These are phyloP conservation scores for Amniataba percoides DNA, from an alignment of 2,797 vertebrate species.

Conservation along the genomic window DNA sequence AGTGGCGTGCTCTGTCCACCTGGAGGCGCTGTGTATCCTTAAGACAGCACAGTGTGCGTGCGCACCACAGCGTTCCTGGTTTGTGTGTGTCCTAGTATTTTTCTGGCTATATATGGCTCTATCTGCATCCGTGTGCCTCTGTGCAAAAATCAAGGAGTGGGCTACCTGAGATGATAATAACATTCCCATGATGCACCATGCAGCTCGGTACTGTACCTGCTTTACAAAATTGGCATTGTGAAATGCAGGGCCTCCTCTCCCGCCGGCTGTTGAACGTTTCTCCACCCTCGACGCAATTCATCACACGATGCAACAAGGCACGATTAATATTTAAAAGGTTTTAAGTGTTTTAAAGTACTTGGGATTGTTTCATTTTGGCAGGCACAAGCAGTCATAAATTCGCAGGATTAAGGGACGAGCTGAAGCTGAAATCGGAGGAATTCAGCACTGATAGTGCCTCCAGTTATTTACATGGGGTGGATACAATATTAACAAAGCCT, in stretches of 20 bases:
- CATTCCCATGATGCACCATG: conserved; percentile 74
- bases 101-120: conserved; percentile 63
- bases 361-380: conserved; percentile 23
- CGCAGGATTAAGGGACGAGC: background rate
- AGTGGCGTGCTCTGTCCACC: conserved; percentile 63
- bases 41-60: conserved; percentile 13
- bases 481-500: conserved; percentile 15
- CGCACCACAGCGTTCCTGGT: conserved; percentile 5
- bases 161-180: conserved; percentile 75
- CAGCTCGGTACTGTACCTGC: conserved; percentile 56
- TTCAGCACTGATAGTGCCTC: background rate
- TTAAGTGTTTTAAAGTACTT: conserved; percentile 16
- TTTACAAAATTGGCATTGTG: conserved; percentile 61
- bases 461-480: background rate
- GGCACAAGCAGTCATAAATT: conserved; percentile 4
- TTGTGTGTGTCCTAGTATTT: conserved; percentile 64
- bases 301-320: conserved; percentile 30
- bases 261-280: conserved; percentile 34
- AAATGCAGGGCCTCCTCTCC: conserved; percentile 59
- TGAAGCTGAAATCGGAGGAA: background rate
- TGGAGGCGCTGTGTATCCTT: conserved; percentile 77
- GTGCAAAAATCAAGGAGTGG: conserved; percentile 71
- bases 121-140: conserved; percentile 71
- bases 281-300: conserved; percentile 34
- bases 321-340: conserved; percentile 35